Evolutionary conservation across 2,888 invertebrate genomes (phyloP), one percentile per base, ranked within the genome.

Genomic region (Amblyjoppa proteus): DNA sequence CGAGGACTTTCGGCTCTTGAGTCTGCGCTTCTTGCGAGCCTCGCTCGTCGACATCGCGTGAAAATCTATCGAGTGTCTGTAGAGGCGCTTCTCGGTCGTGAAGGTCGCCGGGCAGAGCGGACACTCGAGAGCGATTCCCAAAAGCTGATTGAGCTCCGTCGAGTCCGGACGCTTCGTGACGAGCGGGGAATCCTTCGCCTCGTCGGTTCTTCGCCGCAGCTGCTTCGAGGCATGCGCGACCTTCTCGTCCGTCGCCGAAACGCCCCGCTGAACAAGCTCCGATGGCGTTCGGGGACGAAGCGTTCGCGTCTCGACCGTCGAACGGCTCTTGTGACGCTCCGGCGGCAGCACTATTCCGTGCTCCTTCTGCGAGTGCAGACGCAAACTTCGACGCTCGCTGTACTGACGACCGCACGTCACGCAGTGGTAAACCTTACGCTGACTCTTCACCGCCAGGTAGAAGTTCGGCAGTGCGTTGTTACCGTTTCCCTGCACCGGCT

Each of bases 351-450:
- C 81, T 81, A 92, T 87, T 1, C 90, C 90, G 83, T 94, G 94
- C 49, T 90, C 80, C 69, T 85, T 87, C 28, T 89, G 87, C 2
- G 89, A 86, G 84, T 94, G 94, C 1, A 84, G 71, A 31, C 87
- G 83, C 7, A 93, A 83, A 0, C 81, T 81, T 41, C 88, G 77
- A 51, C 87, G 88, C 34, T 90, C 87, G n/a, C 84, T 73, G 76
- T 90, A 93, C 71, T 90, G 88, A 31, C 88, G 90, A 4, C 91
- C 92, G 79, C 94, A 94, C 3, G 88, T 88, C 25, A 81, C 64
- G 71, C 94, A 94, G 45, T 90, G 89, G 80, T 89, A 92, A 13
- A 92, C 73, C 41, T 89, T 90, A 20, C 87, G 89, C 66, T 88
- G 90, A 56, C 88, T 89, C 81, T 91, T 90, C 0, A 92, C 89